Evolutionary conservation across 2,888 invertebrate species (phyloP).

Genomic region (Lasioglossum morio): DNA sequence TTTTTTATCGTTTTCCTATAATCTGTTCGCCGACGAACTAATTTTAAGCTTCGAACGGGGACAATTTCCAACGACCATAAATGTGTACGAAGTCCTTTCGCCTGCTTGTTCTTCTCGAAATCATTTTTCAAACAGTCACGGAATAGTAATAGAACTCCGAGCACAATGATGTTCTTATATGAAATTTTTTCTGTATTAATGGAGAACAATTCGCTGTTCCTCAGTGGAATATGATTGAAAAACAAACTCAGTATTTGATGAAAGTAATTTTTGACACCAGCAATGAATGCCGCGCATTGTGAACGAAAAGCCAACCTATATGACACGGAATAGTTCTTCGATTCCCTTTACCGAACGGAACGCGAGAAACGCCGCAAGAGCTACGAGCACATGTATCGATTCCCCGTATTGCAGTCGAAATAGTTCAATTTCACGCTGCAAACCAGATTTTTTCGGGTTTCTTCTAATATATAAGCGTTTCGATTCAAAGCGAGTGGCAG

Average conservation of each 20-base stretch:
- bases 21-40: neutral
- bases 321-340: neutral
- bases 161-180: neutral
- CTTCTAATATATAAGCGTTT: constrained; percentile 42
- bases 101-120: neutral
- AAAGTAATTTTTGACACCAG: constrained; percentile 23
- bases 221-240: neutral
- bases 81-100: no score
- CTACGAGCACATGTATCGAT: constrained; percentile 20
- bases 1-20: constrained; percentile 6
- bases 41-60: neutral
- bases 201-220: neutral
- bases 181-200: neutral
- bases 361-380: constrained; percentile 19
- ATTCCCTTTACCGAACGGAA: constrained; percentile 10
- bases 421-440: constrained; percentile 53
- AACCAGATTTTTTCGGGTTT: constrained; percentile 56
- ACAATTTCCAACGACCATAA: neutral
- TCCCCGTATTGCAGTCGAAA: constrained; percentile 27
- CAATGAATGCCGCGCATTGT: neutral
- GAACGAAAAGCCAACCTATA: constrained; percentile 2
- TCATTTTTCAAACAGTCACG: neutral
- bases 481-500: neutral
- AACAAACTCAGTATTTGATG: neutral
- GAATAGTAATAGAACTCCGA: neutral